Percentiles rank a stretch among this genome's conserved stretches.
These are phyloP conservation scores for Orussus abietinus DNA, from an alignment of 1,140 invertebrate genomes.

Conservation along the genomic window DNA sequence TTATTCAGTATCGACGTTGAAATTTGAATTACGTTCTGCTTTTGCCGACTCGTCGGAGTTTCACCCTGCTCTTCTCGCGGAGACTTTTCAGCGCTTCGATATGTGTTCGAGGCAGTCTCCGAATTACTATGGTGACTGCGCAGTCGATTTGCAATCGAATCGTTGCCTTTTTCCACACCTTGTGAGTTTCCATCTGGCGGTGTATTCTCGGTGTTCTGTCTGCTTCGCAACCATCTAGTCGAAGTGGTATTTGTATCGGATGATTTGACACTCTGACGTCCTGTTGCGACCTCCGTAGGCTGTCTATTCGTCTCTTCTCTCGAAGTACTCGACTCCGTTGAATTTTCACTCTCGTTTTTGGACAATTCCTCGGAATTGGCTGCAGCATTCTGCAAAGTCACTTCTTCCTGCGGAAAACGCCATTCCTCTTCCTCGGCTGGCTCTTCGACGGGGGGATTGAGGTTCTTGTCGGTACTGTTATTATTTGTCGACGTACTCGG, in stretches of 20 bases:
- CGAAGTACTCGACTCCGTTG: slow-evolving; percentile 13
- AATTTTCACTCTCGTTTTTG: slow-evolving; percentile 22
- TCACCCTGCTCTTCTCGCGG: not conserved
- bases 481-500: slow-evolving; percentile 33
- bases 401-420: slow-evolving; percentile 24
- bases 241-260: slow-evolving; percentile 18
- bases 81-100: no score
- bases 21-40: slow-evolving; percentile 44
- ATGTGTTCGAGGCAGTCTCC: no score
- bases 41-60: no score
- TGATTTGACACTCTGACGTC: slow-evolving; percentile 4
- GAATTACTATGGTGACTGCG: slow-evolving; percentile 33
- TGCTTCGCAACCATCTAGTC: slow-evolving; percentile 29
- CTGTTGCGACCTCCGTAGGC: slow-evolving; percentile 7
- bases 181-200: not conserved
- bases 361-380: slow-evolving; percentile 17
- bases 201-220: slow-evolving; percentile 23
- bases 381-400: slow-evolving; percentile 14
- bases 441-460: slow-evolving; percentile 31
- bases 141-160: slow-evolving; percentile 37
- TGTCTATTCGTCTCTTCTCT: slow-evolving; percentile 10
- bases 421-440: slow-evolving; percentile 14
- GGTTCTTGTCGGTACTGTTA: slow-evolving; percentile 39
- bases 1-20: slow-evolving; percentile 48
- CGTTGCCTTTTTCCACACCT: slow-evolving; percentile 14